Base-by-base conservation (phyloP, 2,797 vertebrate species). In the Masticophis lateralis region DNA sequence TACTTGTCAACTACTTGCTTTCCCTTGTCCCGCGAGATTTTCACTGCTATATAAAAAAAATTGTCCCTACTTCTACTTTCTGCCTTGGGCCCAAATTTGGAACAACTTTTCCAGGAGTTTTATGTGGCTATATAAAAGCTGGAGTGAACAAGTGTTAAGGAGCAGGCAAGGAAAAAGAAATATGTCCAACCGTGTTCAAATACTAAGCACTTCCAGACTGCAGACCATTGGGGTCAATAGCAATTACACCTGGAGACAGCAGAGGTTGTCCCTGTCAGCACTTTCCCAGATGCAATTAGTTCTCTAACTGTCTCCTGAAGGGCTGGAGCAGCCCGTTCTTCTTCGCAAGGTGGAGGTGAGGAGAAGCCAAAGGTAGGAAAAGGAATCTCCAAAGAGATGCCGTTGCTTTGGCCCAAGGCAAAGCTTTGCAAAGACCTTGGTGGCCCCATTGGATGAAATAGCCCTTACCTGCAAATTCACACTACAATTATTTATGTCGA, bases 231-330 rank as follows among this genome's bases (percentile, higher is more conserved):
- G 13, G 5, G 11, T 94, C 93, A 86, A 94, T 93, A 92, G 87
- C 95, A 96, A 94, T 95, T 95, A 94, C 86, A 91, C 91, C 91
- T 0, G 0, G 51, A 53, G 55, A 93, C 91, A 63, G 93, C 74
- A 57, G 69, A 88, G 37, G 5, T 74, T 88, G 94, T 87, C 91
- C 55, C 87, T 0, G 0, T 95, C 95, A 96, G 95, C 95, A 93
- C 55, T 92, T 94, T 86, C 25, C 16, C 0, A 0, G 4, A 61
- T 0, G 13, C 91, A 94, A 91, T 96, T 91, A 94, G 92, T 90
- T 94, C 92, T 89, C 53, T 63, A 92, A 87, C 37, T 55, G 57
- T 60, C 90, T 90, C 3, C 57, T 47, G 69, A 69, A 60, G 0
- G 91, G 61, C 83, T 66, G 86, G 74, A 55, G 63, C 89, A 8